Evolutionary conservation across 1,140 invertebrate species (phyloP).

Genomic region (Wiebesia pumilae): DNA sequence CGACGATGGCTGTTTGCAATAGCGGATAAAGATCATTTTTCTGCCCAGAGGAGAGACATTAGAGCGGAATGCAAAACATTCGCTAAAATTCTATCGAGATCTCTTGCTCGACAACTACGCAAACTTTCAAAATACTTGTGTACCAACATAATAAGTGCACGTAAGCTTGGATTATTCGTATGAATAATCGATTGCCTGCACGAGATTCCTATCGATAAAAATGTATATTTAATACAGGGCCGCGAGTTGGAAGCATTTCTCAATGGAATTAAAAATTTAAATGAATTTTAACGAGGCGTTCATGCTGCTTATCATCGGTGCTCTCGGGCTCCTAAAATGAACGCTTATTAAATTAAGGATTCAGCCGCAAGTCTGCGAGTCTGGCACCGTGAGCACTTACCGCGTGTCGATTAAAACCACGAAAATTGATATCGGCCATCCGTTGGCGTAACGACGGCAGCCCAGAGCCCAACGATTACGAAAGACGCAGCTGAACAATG

Average conservation of each 20-base stretch:
- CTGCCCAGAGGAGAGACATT: neutral
- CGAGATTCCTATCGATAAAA: no score
- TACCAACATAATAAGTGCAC: no score
- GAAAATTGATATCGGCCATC: no score
- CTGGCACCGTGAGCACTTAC: no score
- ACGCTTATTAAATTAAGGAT: neutral
- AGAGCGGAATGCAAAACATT: neutral
- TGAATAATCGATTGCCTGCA: no score
- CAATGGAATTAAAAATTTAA: neutral
- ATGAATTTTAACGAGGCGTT: neutral
- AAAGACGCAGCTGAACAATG: no score
- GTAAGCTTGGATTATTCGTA: no score
- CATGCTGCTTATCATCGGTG: neutral
- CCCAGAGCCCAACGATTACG: no score
- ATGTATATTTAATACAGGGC: neutral
- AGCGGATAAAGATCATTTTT: neutral
- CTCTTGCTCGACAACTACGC: no score
- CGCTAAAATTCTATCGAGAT: neutral
- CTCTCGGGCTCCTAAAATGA: neutral
- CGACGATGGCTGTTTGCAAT: neutral
- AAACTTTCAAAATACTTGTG: no score
- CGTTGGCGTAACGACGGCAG: no score
- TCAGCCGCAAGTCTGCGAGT: neutral
- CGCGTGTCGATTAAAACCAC: no score
- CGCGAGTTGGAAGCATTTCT: neutral